These are phyloP conservation scores for Maconellicoccus hirsutus DNA, from an alignment of 1,140 invertebrate genomes.

Conservation along the genomic window DNA sequence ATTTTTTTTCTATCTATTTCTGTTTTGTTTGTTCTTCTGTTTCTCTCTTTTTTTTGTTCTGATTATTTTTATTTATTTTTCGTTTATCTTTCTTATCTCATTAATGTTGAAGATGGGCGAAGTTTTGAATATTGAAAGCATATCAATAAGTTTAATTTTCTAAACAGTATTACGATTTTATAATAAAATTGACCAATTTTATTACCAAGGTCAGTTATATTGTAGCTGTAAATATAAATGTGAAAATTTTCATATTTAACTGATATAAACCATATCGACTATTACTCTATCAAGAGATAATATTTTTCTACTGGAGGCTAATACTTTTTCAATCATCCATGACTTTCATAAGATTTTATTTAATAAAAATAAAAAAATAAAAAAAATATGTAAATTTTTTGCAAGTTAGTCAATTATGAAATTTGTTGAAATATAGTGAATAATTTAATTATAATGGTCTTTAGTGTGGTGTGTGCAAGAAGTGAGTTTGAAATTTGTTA, in stretches of 20 bases:
- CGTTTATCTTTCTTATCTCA: neutral
- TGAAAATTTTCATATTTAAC: too few species aligned
- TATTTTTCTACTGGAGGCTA: too few species aligned
- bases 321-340: too few species aligned
- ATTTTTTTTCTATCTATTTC: neutral
- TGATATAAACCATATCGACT: too few species aligned
- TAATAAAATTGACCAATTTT: too few species aligned
- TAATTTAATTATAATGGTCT: neutral
- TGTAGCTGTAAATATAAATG: too few species aligned
- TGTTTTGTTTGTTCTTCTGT: neutral
- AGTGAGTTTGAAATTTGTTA: neutral
- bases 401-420: neutral
- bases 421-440: neutral
- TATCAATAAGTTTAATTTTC: conserved; percentile 10
- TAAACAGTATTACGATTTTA: neutral
- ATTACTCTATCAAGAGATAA: too few species aligned
- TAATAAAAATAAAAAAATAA: neutral
- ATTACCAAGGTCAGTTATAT: too few species aligned
- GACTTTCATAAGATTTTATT: too few species aligned
- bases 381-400: too few species aligned
- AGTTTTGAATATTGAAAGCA: neutral
- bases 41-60: neutral
- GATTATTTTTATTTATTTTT: neutral
- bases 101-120: neutral
- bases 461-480: neutral